Conservation (phyloP, 2,113 vertebrate genomes). For the Trematocara variabile region DNA sequence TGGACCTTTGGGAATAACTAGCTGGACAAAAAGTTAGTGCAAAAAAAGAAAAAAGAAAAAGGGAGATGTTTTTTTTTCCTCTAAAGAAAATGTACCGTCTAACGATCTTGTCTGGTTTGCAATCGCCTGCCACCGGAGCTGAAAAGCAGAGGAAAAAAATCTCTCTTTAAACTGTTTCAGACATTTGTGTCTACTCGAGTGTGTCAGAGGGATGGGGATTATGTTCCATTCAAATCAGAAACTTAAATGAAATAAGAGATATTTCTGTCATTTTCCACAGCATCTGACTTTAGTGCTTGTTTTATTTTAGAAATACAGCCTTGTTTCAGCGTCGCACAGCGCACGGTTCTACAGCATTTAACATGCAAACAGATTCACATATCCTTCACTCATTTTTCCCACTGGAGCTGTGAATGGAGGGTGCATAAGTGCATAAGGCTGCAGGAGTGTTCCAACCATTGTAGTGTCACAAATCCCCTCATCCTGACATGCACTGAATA, state of each 20-base stretch:
- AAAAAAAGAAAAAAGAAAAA: slow-evolving; percentile 19
- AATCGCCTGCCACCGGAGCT: background rate
- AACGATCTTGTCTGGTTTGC: slow-evolving; percentile 32
- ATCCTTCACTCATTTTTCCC: slow-evolving; percentile 9
- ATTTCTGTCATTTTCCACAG: background rate
- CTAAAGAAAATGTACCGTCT: slow-evolving; percentile 27
- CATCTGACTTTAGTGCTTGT: background rate
- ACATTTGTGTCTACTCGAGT: background rate
- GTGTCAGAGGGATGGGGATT: background rate
- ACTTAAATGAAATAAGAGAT: background rate
- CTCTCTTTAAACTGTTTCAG: slow-evolving; percentile 24
- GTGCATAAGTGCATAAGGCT: slow-evolving; percentile 36
- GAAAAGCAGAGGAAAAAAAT: background rate
- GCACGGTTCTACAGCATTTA: slow-evolving; percentile 17
- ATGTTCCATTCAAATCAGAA: background rate
- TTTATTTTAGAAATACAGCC: slow-evolving; percentile 6
- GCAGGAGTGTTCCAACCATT: slow-evolving; percentile 48
- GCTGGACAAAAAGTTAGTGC: slow-evolving; percentile 39
- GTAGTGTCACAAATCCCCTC: slow-evolving; percentile 62
- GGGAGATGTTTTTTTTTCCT: background rate
- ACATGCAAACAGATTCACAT: slow-evolving; percentile 44
- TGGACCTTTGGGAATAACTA: slow-evolving; percentile 44
- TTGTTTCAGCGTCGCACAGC: background rate
- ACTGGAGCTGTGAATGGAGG: slow-evolving; percentile 1
- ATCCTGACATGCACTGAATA: slow-evolving; percentile 70